Percentiles rank a stretch among this genome's conserved stretches.
phyloP scores from a whole-genome alignment of 2,797 vertebrate genomes.

The Tarsius wallacei region DNA sequence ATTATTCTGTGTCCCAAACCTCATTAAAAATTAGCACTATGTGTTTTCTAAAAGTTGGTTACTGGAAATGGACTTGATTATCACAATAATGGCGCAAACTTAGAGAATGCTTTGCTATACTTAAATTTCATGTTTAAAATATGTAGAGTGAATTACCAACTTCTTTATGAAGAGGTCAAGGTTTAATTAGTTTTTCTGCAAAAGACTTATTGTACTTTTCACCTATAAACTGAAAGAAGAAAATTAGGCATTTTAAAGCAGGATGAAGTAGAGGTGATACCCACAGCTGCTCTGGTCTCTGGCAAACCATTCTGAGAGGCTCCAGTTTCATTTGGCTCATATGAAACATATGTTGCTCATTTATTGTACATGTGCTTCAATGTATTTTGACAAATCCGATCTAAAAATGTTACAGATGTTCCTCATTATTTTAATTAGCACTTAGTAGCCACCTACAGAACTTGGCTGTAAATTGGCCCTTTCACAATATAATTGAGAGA shows the following conservation, averaged over 20 bases:
- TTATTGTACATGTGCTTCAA: conserved; percentile 88
- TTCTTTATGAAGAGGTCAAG: background rate
- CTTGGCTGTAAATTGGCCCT: conserved; percentile 52
- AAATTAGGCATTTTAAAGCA: conserved; percentile 83
- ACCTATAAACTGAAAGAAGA: conserved; percentile 85
- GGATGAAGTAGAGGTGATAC: conserved; percentile 80
- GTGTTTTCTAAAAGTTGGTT: background rate
- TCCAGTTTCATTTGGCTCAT: conserved; percentile 89
- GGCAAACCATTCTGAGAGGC: conserved; percentile 86
- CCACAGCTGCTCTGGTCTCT: conserved; percentile 89
- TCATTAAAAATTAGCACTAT: background rate
- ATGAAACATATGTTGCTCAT: conserved; percentile 90
- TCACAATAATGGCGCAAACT: background rate
- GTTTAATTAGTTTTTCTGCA: conserved; percentile 59
- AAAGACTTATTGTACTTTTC: conserved; percentile 73
- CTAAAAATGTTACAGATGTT: conserved; percentile 87
- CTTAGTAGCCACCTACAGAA: conserved; percentile 78
- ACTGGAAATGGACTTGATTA: conserved; percentile 25
- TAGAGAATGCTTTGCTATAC: background rate
- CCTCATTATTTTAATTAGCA: conserved; percentile 84
- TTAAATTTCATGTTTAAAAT: conserved; percentile 65
- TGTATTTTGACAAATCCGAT: conserved; percentile 89
- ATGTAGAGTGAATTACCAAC: background rate
- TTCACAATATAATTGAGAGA: conserved; percentile 42
- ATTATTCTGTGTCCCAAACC: background rate